Evolutionary conservation across 2,797 vertebrate species (phyloP).

Genomic region (Alfaro cultratus): DNA sequence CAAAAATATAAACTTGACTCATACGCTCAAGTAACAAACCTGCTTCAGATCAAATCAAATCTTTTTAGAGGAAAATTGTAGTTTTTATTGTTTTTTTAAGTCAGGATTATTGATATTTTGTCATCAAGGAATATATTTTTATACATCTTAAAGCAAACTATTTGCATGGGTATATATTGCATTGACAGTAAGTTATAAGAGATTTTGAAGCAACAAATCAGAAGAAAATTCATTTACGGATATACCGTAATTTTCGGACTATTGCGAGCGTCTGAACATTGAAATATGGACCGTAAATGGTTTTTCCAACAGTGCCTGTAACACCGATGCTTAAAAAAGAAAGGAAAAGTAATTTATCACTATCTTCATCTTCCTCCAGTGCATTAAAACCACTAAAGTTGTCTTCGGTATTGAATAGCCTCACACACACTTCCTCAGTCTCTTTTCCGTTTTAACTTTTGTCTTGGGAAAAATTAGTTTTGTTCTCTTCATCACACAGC

Average conservation of each 20-base stretch:
- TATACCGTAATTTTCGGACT: neutral
- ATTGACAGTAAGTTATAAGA: slow-evolving; percentile 12
- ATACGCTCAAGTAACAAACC: slow-evolving; percentile 8
- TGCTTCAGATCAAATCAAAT: slow-evolving; percentile 36
- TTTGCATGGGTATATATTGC: slow-evolving; percentile 26
- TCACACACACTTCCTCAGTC: too few relatives aligned
- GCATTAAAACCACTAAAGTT: too few relatives aligned
- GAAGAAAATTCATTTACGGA: neutral
- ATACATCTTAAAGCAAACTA: slow-evolving; percentile 27
- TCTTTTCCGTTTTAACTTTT: too few relatives aligned
- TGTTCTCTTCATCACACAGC: too few relatives aligned
- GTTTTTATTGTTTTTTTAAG: neutral
- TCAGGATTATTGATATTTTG: slow-evolving; percentile 3
- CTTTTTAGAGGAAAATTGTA: neutral
- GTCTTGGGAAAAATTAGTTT: too few relatives aligned
- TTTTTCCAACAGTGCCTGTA: too few relatives aligned
- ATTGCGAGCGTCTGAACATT: neutral
- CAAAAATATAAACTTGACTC: slow-evolving; percentile 9
- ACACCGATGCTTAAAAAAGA: too few relatives aligned
- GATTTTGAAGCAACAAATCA: slow-evolving; percentile 12
- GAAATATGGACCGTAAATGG: too few relatives aligned
- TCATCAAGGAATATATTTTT: slow-evolving; percentile 20
- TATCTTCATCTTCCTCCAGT: too few relatives aligned
- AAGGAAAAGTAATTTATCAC: too few relatives aligned
- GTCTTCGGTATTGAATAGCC: too few relatives aligned